Evolutionary conservation across 2,113 vertebrate genomes (phyloP).

Genomic region (Oenanthe oenanthe): DNA sequence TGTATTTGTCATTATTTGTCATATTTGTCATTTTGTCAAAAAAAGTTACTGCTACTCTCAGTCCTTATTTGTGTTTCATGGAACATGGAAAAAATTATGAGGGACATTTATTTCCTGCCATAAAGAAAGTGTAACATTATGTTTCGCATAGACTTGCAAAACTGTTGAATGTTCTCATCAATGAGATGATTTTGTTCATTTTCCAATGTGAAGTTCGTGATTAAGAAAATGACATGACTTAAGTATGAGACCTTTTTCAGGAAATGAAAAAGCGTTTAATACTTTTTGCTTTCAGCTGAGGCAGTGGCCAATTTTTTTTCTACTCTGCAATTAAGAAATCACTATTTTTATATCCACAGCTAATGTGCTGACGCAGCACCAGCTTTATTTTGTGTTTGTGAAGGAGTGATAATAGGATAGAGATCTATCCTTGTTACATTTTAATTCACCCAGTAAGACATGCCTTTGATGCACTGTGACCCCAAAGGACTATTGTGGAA

Average conservation of each 20-base stretch:
- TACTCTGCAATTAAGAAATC: constrained; percentile 44
- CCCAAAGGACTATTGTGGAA: background rate
- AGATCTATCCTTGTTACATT: background rate
- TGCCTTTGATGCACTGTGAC: background rate
- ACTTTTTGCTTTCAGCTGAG: background rate
- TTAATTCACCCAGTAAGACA: background rate
- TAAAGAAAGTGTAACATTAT: background rate
- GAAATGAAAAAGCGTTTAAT: background rate
- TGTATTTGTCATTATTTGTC: background rate
- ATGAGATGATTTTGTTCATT: background rate
- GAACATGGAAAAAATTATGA: background rate
- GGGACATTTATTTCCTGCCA: background rate
- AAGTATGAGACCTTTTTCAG: background rate
- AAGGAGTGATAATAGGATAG: constrained; percentile 4
- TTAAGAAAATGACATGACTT: background rate
- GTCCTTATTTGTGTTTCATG: constrained; percentile 1
- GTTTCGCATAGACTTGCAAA: background rate
- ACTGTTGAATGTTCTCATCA: background rate
- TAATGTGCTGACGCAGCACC: constrained; percentile 33
- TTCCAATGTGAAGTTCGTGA: background rate
- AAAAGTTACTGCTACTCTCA: background rate
- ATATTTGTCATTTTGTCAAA: background rate
- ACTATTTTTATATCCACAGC: background rate
- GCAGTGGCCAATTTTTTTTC: constrained; percentile 7
- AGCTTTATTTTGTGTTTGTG: constrained; percentile 23